Conservation (phyloP, 2,113 vertebrate genomes). For the Xenus cinereus region DNA sequence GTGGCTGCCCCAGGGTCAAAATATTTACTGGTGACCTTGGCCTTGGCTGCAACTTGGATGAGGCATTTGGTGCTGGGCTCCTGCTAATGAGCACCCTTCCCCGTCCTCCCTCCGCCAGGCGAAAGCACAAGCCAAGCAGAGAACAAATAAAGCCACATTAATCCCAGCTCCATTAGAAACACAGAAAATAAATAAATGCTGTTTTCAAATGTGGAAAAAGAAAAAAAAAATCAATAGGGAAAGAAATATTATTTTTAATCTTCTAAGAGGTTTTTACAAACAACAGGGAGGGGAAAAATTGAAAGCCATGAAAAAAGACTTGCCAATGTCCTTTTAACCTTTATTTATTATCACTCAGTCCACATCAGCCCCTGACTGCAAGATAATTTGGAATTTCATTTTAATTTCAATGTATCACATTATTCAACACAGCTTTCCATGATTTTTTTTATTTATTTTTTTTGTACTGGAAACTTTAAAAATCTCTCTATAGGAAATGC, state of each 20-base stretch:
- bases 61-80: neutral
- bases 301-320: slow-evolving; percentile 76
- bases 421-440: slow-evolving; percentile 72
- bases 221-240: slow-evolving; percentile 75
- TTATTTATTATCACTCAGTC: slow-evolving; percentile 80
- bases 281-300: slow-evolving; percentile 74
- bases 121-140: neutral
- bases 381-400: slow-evolving; percentile 82
- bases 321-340: slow-evolving; percentile 77
- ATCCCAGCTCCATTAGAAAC: slow-evolving; percentile 72
- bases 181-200: slow-evolving; percentile 76
- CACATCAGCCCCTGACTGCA: slow-evolving; percentile 72
- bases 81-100: neutral
- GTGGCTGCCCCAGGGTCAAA: neutral
- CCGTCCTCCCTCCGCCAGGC: neutral
- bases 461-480: slow-evolving; percentile 64
- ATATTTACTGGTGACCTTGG: neutral
- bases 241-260: slow-evolving; percentile 84
- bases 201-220: slow-evolving; percentile 73
- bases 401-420: slow-evolving; percentile 79
- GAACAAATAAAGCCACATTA: slow-evolving; percentile 65
- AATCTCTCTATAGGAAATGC: slow-evolving; percentile 74
- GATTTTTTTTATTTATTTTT: slow-evolving; percentile 4
- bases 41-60: neutral
- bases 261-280: slow-evolving; percentile 80